These are phyloP conservation scores for Nebria ingens DNA, from an alignment of 1,140 invertebrate genomes.

Conservation along the genomic window DNA sequence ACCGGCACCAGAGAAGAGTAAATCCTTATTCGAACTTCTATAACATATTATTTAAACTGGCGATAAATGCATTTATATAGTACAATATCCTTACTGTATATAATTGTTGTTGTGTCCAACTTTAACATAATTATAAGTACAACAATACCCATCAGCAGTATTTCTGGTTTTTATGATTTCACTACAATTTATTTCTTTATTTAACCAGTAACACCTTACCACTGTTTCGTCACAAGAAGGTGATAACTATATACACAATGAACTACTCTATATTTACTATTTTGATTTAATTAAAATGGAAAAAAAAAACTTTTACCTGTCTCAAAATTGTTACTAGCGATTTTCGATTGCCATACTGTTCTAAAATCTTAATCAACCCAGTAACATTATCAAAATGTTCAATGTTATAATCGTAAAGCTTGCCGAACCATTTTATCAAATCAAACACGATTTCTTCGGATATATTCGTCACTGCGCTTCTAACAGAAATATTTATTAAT, in stretches of 20 bases:
- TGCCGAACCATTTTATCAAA: neutral
- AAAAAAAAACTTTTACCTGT: too few relatives aligned
- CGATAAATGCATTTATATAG: neutral
- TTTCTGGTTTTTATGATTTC: slow-evolving; percentile 16
- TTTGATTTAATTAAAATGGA: too few relatives aligned
- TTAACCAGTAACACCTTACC: slow-evolving; percentile 15
- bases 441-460: neutral
- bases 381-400: too few relatives aligned
- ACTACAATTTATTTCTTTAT: slow-evolving; percentile 14
- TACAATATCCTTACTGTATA: neutral
- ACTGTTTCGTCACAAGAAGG: slow-evolving; percentile 15
- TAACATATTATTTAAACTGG: too few relatives aligned
- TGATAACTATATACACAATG: slow-evolving; percentile 10
- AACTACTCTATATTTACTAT: too few relatives aligned
- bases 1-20: slow-evolving; percentile 19
- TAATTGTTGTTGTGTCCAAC: neutral
- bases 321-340: too few relatives aligned
- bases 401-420: neutral
- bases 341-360: too few relatives aligned
- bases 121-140: slow-evolving; percentile 21
- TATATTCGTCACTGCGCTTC: neutral
- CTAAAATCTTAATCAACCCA: too few relatives aligned
- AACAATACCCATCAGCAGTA: slow-evolving; percentile 20
- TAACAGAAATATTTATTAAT: neutral
- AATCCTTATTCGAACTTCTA: neutral